Evolutionary conservation across 2,888 invertebrate species (phyloP), one percentile per base, ranked within the genome.

Genomic region (Anagyrus pseudococci): DNA sequence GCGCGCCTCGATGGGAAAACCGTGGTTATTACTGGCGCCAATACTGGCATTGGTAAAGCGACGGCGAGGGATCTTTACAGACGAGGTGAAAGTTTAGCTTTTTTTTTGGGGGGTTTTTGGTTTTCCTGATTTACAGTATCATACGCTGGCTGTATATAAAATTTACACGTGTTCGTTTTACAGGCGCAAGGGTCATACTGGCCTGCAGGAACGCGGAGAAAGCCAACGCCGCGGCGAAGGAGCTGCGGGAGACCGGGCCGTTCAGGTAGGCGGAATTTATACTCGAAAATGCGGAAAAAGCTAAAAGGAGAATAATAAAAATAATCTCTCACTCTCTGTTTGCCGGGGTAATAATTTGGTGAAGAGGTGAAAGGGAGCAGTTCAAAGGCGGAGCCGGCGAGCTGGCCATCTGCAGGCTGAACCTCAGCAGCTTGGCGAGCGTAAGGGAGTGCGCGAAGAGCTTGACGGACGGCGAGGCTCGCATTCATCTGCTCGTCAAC

Each of bases 401-500:
- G 62, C 46, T 79, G 3, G 64, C 62, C 0, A 68, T 75, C 4
- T 74, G 71, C 55, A 71, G 72, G 43, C 72, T 85, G 43, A 86
- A 89, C 71, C 77, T 89, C 4, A 79, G 83, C 29, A 86, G 85
- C 64, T 71, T 88, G 7, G 75, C 76, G 2, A 87, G 87, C 22
- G 84, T 89, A 0, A 75, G 83, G 15, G 78, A 82, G 58, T 89
- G 88, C 71, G 85, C 83, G 13, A 69, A 83, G 6, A 73, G 72
- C n/a, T 72, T 85, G 6, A 61, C 64, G 23, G 75, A 81, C 26
- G 83, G 78, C 6, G 85, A 88, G 72, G 23, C 74, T 0, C 83
- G 84, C 60, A 83, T 90, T 4, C 85, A 90, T 71, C 82, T 90
- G 58, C 81, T 90, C 1, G 85, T 90, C 1, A 90, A 90, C 71